Percentiles rank a stretch among this genome's conserved stretches.
Conservation (phyloP, 2,113 vertebrate species). For the Onychostruthus taczanowskii region DNA sequence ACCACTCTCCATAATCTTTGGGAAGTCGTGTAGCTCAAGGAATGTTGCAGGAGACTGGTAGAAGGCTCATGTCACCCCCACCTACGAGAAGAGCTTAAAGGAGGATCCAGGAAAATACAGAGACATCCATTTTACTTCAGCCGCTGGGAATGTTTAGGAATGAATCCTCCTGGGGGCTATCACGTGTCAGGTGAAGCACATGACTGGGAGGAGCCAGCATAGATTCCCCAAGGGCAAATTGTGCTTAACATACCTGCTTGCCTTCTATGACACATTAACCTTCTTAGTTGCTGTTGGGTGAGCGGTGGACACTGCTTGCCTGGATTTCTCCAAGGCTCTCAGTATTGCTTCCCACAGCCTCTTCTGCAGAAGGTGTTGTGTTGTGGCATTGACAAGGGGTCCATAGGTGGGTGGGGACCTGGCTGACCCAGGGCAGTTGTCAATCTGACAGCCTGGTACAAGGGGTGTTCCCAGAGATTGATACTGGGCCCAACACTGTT, state of each 20-base stretch:
- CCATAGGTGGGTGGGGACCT: background rate
- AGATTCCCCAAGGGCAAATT: background rate
- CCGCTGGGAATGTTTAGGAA: background rate
- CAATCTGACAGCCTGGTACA: background rate
- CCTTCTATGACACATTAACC: background rate
- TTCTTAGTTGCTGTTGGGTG: background rate
- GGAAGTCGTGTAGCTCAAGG: background rate
- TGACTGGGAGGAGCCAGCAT: background rate
- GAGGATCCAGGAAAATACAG: background rate
- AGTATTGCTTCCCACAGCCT: background rate
- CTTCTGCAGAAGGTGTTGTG: background rate
- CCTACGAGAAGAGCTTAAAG: background rate
- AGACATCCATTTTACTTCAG: background rate
- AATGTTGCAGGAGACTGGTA: background rate
- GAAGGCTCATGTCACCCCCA: background rate
- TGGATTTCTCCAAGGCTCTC: background rate
- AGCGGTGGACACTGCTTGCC: background rate
- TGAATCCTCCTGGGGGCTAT: background rate
- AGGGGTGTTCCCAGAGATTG: background rate
- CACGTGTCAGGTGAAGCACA: background rate
- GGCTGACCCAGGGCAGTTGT: background rate
- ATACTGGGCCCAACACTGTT: background rate
- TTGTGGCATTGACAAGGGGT: background rate
- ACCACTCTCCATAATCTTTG: background rate
- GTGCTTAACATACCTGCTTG: background rate